A percentile compares a stretch with the other conserved stretches of the same genome.
These are phyloP conservation scores for Ctenopoma multispine DNA, from an alignment of 2,797 vertebrate genomes.

Conservation along the genomic window DNA sequence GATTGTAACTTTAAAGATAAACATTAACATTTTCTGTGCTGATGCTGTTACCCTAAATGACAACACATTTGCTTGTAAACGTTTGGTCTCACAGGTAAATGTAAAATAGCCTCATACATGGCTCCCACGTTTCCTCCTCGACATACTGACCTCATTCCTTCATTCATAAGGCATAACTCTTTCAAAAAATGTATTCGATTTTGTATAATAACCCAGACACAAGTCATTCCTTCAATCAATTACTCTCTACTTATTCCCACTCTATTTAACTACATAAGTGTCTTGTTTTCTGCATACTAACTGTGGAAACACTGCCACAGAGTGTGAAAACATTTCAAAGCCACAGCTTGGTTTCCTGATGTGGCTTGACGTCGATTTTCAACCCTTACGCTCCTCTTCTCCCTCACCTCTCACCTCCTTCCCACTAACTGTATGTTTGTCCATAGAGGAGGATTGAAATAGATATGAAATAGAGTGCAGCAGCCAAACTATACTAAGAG, in stretches of 20 bases:
- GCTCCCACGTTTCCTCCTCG: no score
- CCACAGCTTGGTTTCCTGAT: conserved; percentile 10
- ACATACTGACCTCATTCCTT: no score
- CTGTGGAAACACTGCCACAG: background rate
- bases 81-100: no score
- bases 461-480: conserved; percentile 48
- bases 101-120: no score
- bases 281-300: background rate
- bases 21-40: no score
- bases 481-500: conserved; percentile 58
- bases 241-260: background rate
- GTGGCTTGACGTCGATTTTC: conserved; percentile 5
- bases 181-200: no score
- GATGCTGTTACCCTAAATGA: no score
- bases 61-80: no score
- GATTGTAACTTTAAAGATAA: no score
- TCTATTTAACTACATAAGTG: background rate
- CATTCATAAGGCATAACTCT: no score
- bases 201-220: background rate
- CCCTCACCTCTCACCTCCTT: conserved; percentile 37
- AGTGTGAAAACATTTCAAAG: conserved; percentile 23
- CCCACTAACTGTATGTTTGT: conserved; percentile 62
- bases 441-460: conserved; percentile 61
- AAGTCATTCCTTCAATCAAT: background rate
- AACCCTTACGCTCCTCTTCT: background rate